These are phyloP conservation scores for Lamprologus ornatipinnis DNA, from an alignment of 2,113 vertebrate species.

Conservation along the genomic window DNA sequence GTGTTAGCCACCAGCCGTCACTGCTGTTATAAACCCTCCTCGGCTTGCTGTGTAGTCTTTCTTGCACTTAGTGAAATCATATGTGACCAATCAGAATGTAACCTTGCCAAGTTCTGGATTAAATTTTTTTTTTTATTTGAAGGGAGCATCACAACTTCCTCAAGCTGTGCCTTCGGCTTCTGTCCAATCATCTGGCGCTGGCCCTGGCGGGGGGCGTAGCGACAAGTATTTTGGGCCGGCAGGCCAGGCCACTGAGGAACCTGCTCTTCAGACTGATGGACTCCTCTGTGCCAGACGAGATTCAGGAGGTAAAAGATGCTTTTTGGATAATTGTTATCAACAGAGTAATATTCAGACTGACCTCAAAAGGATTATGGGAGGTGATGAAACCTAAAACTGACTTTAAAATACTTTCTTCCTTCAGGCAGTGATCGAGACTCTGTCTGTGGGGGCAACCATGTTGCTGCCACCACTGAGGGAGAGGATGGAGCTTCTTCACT, in stretches of 20 bases:
- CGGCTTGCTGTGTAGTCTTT: fast-evolving
- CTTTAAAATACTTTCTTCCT: background rate
- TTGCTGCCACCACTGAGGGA: constrained; percentile 90
- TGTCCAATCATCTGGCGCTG: constrained; percentile 95
- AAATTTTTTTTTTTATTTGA: background rate
- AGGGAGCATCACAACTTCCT: constrained; percentile 96
- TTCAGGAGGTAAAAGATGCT: constrained; percentile 81
- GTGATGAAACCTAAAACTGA: background rate
- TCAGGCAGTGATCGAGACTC: constrained; percentile 94
- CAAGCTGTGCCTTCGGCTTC: constrained; percentile 89
- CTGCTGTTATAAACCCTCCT: background rate
- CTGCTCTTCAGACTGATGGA: constrained; percentile 95
- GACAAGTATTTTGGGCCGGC: constrained; percentile 92
- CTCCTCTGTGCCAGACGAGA: constrained; percentile 95
- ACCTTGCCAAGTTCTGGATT: background rate
- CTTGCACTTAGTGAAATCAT: background rate
- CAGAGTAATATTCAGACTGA: background rate
- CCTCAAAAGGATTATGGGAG: background rate
- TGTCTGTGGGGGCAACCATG: constrained; percentile 98
- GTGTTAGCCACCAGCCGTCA: background rate
- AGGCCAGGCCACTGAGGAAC: constrained; percentile 91
- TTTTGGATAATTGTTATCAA: background rate
- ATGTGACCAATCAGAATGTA: fast-evolving
- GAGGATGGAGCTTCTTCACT: constrained; percentile 95
- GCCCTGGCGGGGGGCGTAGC: constrained; percentile 94